These are phyloP conservation scores for Anser brachyrhynchus DNA, from an alignment of 2,113 vertebrate species.

Conservation along the genomic window DNA sequence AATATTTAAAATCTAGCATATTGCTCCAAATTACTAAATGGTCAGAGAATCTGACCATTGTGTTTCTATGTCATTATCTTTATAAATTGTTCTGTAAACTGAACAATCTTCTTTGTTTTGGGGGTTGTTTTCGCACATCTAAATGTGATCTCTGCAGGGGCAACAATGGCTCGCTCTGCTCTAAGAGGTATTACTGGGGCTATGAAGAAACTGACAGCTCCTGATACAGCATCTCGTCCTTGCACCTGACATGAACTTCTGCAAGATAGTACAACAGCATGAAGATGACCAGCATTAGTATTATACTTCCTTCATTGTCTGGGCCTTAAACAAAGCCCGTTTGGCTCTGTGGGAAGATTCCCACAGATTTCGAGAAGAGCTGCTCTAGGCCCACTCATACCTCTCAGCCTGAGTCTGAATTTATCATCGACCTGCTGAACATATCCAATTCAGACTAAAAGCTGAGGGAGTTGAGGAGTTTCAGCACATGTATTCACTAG, in stretches of 20 bases:
- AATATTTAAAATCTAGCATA: slow-evolving; percentile 76
- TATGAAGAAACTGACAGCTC: background rate
- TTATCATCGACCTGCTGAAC: background rate
- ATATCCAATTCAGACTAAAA: background rate
- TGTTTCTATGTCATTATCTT: slow-evolving; percentile 70
- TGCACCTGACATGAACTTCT: background rate
- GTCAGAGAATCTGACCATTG: slow-evolving; percentile 75
- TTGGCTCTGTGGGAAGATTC: background rate
- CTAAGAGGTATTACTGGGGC: background rate
- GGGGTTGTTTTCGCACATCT: background rate
- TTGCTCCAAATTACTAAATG: slow-evolving; percentile 78
- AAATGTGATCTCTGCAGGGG: background rate
- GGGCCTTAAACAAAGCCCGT: background rate
- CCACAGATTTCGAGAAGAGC: background rate
- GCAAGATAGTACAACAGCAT: background rate
- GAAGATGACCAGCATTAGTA: background rate
- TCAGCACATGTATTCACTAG: background rate
- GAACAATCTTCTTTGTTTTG: slow-evolving; percentile 37
- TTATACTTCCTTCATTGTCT: background rate
- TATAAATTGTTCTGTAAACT: slow-evolving; percentile 65
- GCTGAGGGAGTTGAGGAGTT: background rate
- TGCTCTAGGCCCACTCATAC: background rate
- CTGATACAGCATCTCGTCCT: background rate
- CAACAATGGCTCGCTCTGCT: background rate
- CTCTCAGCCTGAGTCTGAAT: background rate